Evolutionary conservation across 1,140 invertebrate genomes (phyloP), one percentile per base, ranked within the genome.

Genomic region (Colletes gigas): DNA sequence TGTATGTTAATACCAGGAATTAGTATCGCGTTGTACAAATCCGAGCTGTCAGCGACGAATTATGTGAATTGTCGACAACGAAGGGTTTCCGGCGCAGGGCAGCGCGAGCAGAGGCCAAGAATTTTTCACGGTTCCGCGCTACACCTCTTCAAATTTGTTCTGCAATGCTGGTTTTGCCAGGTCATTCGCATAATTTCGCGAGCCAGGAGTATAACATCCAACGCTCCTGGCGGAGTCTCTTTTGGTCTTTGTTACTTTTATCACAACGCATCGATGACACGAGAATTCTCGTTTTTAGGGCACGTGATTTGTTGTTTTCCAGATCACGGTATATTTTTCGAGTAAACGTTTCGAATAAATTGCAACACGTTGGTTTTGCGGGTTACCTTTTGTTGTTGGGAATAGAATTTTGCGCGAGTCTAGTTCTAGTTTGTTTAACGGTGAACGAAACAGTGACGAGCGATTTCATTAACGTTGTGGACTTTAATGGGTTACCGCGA

Each of bases 11-110:
- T 62, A 54, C 10, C 47, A 83, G 69, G 62, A 83, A 82, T 83
- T 83, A 74, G 67, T 60, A 65, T 39, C 50, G 63, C 72, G 30
- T 74, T 52, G 57, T 47, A 63, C 57, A 81, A 86, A 86, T 86
- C 73, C 57, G 75, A 86, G 59, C 85, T 80, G 84, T 77, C 77
- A 65, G 10, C 75, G 81, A 76, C 84, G 81, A 84, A 86, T 85
- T 89, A 79, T 82, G 83, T 75, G 84, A 89, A 89, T 89, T 76
- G 88, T 82, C 73, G 74, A 59, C 83, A 89, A 89, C 82, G 81
- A 88, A 86, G 86, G 82, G 85, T 84, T 89, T 89, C 88, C 89
- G 88, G 86, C 52, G 75, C 65, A 21, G 47, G n/a, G 21, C 52
- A n/a, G 65, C 47, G 21, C n/a, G 72, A 54, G n/a, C 41, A 19